phyloP scores from a whole-genome alignment of 2,797 vertebrate species.

The Gambusia yucatana region DNA sequence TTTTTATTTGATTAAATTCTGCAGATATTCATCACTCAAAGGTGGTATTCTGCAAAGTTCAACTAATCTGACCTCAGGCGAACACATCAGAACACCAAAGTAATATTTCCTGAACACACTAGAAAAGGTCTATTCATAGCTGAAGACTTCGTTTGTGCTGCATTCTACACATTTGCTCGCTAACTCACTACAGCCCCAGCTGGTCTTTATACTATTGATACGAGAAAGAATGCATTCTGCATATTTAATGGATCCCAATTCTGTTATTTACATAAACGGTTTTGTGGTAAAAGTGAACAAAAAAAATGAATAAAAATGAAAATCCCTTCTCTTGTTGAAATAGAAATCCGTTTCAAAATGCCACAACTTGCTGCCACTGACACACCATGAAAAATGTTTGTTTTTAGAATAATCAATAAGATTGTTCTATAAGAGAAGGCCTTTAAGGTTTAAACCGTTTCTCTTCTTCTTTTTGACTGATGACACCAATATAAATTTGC shows the following conservation, averaged over 20 bases:
- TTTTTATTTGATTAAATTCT: not conserved
- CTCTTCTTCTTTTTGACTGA: constrained; percentile 49
- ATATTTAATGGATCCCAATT: not conserved
- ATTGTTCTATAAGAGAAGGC: constrained; percentile 32
- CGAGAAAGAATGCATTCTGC: not conserved
- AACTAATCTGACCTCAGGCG: not conserved
- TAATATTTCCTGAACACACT: not conserved
- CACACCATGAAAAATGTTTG: constrained; percentile 12
- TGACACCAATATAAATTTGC: constrained; percentile 55
- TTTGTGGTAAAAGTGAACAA: not conserved
- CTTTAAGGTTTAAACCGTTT: constrained; percentile 37
- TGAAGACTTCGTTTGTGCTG: not conserved
- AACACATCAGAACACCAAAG: not conserved
- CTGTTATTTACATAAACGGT: not conserved
- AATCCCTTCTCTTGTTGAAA: too few relatives aligned
- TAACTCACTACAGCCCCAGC: not conserved
- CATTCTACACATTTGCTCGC: not conserved
- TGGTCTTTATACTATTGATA: not conserved
- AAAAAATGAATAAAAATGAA: not conserved
- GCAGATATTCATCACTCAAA: not conserved
- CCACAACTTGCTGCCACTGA: not conserved
- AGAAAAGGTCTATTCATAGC: not conserved
- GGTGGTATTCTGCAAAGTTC: not conserved
- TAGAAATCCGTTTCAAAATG: not conserved
- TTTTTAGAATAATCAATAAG: constrained; percentile 35